A percentile compares a stretch with the other conserved stretches of the same genome.
These are phyloP conservation scores for Drosophila kokeensis DNA, from an alignment of 2,888 invertebrate species.

Conservation along the genomic window DNA sequence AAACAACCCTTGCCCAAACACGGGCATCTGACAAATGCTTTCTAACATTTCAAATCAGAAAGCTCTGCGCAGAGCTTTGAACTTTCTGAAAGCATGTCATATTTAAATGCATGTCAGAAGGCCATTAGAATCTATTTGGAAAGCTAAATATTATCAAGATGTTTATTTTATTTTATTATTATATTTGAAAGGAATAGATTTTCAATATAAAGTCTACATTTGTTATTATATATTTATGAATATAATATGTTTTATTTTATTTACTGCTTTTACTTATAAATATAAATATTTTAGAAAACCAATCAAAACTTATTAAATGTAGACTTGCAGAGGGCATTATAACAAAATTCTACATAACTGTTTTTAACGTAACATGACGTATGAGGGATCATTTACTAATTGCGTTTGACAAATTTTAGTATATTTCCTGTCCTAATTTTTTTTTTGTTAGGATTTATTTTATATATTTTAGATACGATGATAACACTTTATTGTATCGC, in stretches of 20 bases:
- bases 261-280: not conserved
- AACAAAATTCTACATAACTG: not conserved
- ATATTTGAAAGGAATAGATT: not conserved
- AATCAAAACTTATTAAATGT: not conserved
- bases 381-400: not conserved
- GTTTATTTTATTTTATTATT: not conserved
- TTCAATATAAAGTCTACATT: not conserved
- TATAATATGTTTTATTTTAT: not conserved
- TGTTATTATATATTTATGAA: not conserved
- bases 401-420: not conserved
- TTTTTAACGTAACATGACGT: not conserved
- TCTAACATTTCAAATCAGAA: constrained; percentile 76
- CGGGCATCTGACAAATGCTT: constrained; percentile 50
- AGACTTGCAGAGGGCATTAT: not conserved
- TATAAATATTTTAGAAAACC: not conserved
- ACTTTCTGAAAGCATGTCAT: constrained; percentile 32
- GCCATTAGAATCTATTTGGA: constrained; percentile 32
- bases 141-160: not conserved
- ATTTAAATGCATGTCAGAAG: constrained; percentile 25
- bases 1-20: constrained; percentile 38
- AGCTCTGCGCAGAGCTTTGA: constrained; percentile 71
- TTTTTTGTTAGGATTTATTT: not conserved
- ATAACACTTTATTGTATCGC: not conserved
- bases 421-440: not conserved
- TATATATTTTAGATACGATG: not conserved